Base-by-base conservation (phyloP, 2,797 vertebrate genomes). In the Sebastes steindachneri region DNA sequence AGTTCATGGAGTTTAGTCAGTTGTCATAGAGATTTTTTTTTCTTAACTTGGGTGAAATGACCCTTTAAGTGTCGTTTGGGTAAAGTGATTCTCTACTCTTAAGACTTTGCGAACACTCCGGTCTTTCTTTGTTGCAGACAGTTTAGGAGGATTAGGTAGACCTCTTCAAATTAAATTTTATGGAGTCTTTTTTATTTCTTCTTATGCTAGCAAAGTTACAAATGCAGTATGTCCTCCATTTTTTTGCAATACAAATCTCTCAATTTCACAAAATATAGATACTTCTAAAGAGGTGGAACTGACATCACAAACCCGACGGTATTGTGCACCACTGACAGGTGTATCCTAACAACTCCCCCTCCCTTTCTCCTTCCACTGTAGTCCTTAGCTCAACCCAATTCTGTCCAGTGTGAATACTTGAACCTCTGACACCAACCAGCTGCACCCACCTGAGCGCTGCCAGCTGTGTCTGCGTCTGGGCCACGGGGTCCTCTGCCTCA, bases 381-480 rank as follows among this genome's bases (percentile, higher is more conserved):
- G 70, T 79, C 83, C 75, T 85, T 71, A 35, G 5, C 73, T 80
- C 67, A 41, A 37, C 66, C 55, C 65, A 17, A 12, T 83, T 86
- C 73, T 55, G 62, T 83, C 81, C 70, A 8, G 63, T 29, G 74
- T 59, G 76, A 80, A 72, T 58, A 83, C 84, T 79, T 86, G 74
- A 91, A 90, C 91, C 75, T 76, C 71, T 87, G 87, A 93, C 92
- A 83, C 89, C 87, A 79, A 86, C 87, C 93, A 94, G 89, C 92
- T 89, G 91, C 86, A 86, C 72, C 86, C 73, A 75, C 85, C 88
- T 85, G 75, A 67, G 62, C 48, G 5, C 76, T 55, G 87, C 79
- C 85, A 89, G 83, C 84, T 89, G 90, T 70, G 72, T 80, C 68
- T 31, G 12, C 23, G 17, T 37, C 48, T 33, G 60, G 64, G 72